These are phyloP conservation scores for Sebastes matsubarae DNA, from an alignment of 2,797 vertebrate genomes.

Conservation along the genomic window DNA sequence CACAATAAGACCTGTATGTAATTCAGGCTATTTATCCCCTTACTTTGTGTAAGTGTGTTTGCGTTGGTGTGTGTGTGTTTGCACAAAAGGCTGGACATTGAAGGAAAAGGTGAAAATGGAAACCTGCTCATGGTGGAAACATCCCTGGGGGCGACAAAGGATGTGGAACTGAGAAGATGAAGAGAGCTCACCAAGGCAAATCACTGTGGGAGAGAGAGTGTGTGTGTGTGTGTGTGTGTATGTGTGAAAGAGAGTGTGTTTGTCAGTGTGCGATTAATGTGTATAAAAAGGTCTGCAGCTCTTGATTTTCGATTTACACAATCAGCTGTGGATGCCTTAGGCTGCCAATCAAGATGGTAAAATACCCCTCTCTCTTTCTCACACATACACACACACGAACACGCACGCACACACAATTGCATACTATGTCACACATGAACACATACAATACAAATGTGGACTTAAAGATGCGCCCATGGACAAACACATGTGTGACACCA, in stretches of 20 bases:
- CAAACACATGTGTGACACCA: background rate
- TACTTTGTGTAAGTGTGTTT: background rate
- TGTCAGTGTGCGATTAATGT: slow-evolving; percentile 31
- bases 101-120: slow-evolving; percentile 68
- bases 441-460: background rate
- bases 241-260: background rate
- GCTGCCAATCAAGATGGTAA: slow-evolving; percentile 32
- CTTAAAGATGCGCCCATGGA: background rate
- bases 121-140: slow-evolving; percentile 55
- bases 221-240: background rate
- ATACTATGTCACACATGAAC: background rate
- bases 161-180: slow-evolving; percentile 51
- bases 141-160: slow-evolving; percentile 52
- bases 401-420: background rate
- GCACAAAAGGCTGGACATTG: background rate
- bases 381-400: background rate
- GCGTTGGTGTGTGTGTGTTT: background rate
- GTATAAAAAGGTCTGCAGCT: slow-evolving; percentile 30
- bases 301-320: slow-evolving; percentile 52
- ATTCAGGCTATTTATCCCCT: background rate
- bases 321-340: slow-evolving; percentile 35
- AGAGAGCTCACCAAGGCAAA: slow-evolving; percentile 35
- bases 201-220: slow-evolving; percentile 10
- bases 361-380: background rate
- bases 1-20: background rate